phyloP scores from a whole-genome alignment of 2,797 vertebrate species.

The Australoheros facetus region DNA sequence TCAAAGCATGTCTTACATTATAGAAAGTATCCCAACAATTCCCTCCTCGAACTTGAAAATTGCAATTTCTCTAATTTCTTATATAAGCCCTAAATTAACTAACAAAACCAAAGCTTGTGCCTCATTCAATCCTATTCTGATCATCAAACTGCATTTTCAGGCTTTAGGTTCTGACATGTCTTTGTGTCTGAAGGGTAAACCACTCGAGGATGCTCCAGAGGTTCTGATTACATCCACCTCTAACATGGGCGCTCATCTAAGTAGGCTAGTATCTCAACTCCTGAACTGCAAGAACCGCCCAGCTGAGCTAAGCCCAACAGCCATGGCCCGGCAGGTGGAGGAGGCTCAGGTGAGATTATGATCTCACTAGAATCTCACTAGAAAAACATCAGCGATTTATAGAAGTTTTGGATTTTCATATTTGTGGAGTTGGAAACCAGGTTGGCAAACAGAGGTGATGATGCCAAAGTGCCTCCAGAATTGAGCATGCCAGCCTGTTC shows the following conservation, averaged over 20 bases:
- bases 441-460: not conserved
- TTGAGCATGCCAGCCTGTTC: too few species aligned
- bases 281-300: constrained; percentile 82
- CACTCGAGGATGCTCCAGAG: constrained; percentile 45
- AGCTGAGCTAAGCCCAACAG: constrained; percentile 80
- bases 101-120: not conserved
- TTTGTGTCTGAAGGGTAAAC: constrained; percentile 58
- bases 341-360: constrained; percentile 85
- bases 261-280: constrained; percentile 79
- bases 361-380: not conserved
- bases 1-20: not conserved
- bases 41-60: too few species aligned
- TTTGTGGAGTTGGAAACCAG: not conserved
- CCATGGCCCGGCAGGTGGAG: constrained; percentile 85
- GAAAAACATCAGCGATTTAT: not conserved
- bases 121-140: not conserved
- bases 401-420: not conserved
- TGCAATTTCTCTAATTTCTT: too few species aligned
- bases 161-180: not conserved
- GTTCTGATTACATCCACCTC: constrained; percentile 54
- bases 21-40: not conserved
- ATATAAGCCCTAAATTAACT: not conserved
- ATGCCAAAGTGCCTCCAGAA: not conserved
- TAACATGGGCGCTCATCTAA: constrained; percentile 77
- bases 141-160: not conserved